These are phyloP conservation scores for Anhinga anhinga DNA, from an alignment of 2,113 vertebrate species.

Conservation along the genomic window DNA sequence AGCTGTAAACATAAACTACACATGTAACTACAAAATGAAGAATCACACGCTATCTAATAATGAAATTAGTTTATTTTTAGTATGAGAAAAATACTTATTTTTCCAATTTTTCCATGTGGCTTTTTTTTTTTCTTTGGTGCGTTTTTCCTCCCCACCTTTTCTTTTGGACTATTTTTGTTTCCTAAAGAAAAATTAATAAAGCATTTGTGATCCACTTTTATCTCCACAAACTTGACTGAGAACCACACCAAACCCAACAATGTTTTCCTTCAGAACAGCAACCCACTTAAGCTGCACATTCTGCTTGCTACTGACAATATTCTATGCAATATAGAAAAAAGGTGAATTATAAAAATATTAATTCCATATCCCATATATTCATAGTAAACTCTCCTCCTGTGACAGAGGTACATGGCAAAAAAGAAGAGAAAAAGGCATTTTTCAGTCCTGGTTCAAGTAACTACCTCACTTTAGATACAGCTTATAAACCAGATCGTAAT, in stretches of 20 bases:
- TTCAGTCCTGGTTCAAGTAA: neutral
- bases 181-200: neutral
- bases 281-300: neutral
- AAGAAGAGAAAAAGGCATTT: neutral
- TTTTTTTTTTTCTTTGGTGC: neutral
- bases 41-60: neutral
- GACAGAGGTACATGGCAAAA: neutral
- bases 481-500: neutral
- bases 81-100: neutral
- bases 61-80: neutral
- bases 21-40: neutral
- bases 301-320: neutral
- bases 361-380: neutral
- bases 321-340: neutral
- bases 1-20: neutral
- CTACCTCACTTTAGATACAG: neutral
- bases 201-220: neutral
- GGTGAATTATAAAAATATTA: neutral
- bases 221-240: neutral
- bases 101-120: neutral
- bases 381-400: neutral
- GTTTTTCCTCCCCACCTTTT: neutral
- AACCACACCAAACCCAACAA: neutral
- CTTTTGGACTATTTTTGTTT: neutral
- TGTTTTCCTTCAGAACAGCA: neutral